Evolutionary conservation across 2,113 vertebrate species (phyloP), one percentile per base, ranked within the genome.

Genomic region (Oreochromis niloticus): DNA sequence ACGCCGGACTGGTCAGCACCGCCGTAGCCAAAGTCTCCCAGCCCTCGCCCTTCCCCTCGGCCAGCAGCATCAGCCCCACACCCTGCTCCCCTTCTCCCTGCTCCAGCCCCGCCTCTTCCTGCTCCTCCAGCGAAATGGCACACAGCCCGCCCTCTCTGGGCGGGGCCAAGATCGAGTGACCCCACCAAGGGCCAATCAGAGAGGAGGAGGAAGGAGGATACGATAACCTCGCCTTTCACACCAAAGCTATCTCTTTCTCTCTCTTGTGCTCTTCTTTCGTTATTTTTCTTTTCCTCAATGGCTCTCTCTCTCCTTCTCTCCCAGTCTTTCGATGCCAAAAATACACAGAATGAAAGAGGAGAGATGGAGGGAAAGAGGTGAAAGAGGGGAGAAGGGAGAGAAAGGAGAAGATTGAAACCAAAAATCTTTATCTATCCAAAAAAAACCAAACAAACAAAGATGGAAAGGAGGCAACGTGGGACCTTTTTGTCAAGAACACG

Each of bases 131-230:
- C 43, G 96, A 91, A 85, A 94, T 97, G 93, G 96, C 97, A 92
- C 97, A 97, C 96, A 96, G 96, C 95, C 97, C 97, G 54, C 92
- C 97, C 32, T 93, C 94, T 93, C 95, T 96, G 96, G 96, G 92
- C 83, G 97, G 96, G 88, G 94, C 96, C 94, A 97, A 96, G 95
- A 96, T 96, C 2, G 97, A 98, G 96, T 97, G 96, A 96, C 92
- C 61, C 30, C 88, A 36, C 88, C 91, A 91, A 61, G 92, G 93
- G 94, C 95, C 95, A 96, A 96, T 96, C 93, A 95, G 92, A 93
- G 93, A 96, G 90, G 93, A 95, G 94, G 94, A 95, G 93, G 92
- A 93, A 81, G 88, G 92, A 93, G 92, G 93, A 87, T 89, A 87
- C 39, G n/a, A 87, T 88, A 96, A 93, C 94, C 94, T 95, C 93